Evolutionary conservation across 1,140 invertebrate genomes (phyloP), one percentile per base, ranked within the genome.

Genomic region (Atta texana): DNA sequence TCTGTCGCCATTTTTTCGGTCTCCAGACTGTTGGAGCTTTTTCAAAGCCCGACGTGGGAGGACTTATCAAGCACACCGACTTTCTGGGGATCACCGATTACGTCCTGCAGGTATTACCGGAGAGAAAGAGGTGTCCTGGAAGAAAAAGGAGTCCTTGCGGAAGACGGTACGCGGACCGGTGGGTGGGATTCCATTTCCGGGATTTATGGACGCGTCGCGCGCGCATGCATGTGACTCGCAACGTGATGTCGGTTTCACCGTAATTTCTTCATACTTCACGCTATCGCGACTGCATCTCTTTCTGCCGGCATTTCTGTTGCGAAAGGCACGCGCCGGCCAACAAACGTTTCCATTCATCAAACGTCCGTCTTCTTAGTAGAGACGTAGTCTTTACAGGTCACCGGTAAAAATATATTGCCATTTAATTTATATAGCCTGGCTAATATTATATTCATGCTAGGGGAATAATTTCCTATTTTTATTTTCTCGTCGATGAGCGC

Each of bases 171-270:
- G 59, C 76, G 85, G 10, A 82, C 34, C 78, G 81, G 59, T 61
- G 61, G 86, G 87, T 71, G 77, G 87, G 85, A 91, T 91, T 93
- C 88, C 90, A 93, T 92, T 92, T 88, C 85, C 81, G 90, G 88
- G 91, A 93, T 93, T 93, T 93, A 93, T 92, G 88, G 86, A 80
- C 34, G 76, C 64, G 63, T 61, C 82, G 63, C 71, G 86, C 64
- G 88, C 76, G 74, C 89, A 74, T 86, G 77, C 84, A 91, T 84
- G 63, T 55, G 89, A 89, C 78, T 72, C 68, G 49, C 55, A 53
- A 44, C 55, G 44, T 55, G 24, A 55, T 64, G 28, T 82, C 51
- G 59, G 66, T 82, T 66, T 64, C 74, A 21, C 44, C 61, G 75
- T 89, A 91, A 91, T 92, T 90, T 91, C 91, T 87, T 84, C 80